Evolutionary conservation across 2,888 invertebrate species (phyloP), one percentile per base, ranked within the genome.

Genomic region (Cerastoderma edule): DNA sequence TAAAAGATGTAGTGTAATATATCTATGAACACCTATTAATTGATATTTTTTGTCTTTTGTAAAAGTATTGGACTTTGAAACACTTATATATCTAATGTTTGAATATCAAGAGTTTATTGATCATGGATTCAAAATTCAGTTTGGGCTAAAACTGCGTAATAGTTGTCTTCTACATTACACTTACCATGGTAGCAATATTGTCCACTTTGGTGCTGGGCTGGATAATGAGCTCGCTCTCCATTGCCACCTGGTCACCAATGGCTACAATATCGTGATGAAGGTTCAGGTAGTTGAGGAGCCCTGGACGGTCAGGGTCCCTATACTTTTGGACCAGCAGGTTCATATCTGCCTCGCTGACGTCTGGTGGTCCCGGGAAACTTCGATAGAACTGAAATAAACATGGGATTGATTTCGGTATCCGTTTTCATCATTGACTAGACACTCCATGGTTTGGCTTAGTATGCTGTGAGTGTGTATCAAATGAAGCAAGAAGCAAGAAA

Each of bases 261-360:
- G 87, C 90, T 50, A 88, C 85, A n/a, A 93, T 81, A 82, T 93
- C 93, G 78, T 92, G 89, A 70, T 91, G 90, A 1, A 93, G 88
- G 78, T 93, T 93, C 5, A 93, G 85, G 76, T 93, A 93, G 80
- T 91, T 92, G 19, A 93, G 77, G 32, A 92, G 83, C 0, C 92
- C 92, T 19, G 90, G 87, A 22, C 85, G 73, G 10, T 83, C 84
- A 16, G 92, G 92, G 71, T 92, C 91, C 28, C 87, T 79, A 80
- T 93, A 93, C 72, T 92, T 92, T 60, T 83, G 82, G 19, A 91
- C 88, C 63, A 93, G 83, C 48, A 92, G 78, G 32, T 85, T 88
- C 82, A 92, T 87, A 53, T 93, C 92, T 33, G 88, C 85, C 71
- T 92, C 92, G 64, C 71, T 88, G 13, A 92, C 87, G 78, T 90